phyloP scores from a whole-genome alignment of 2,113 vertebrate genomes.

The Notarius lentiginosus region DNA sequence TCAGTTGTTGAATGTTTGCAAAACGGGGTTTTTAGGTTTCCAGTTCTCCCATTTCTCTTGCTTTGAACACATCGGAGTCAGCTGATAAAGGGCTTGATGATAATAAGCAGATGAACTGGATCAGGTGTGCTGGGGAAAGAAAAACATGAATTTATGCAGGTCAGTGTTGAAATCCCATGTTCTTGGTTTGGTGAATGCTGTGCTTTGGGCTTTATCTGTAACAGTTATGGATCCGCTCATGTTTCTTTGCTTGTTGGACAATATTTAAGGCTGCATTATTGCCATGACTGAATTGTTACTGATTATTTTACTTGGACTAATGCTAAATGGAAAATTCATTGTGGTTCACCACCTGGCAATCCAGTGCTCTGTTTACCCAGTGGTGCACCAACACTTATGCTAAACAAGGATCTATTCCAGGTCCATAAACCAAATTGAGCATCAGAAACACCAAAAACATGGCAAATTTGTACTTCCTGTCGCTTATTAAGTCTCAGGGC shows the following conservation, averaged over 20 bases:
- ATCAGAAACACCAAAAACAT: neutral
- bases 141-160: neutral
- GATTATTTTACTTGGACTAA: neutral
- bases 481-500: neutral
- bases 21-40: neutral
- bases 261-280: neutral
- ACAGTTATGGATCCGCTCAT: neutral
- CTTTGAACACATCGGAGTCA: neutral
- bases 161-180: neutral
- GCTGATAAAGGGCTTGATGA: neutral
- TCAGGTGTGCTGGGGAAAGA: neutral
- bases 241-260: neutral
- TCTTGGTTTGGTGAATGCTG: neutral
- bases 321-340: neutral
- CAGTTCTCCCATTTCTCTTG: neutral
- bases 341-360: conserved; percentile 2
- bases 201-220: neutral
- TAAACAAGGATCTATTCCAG: neutral
- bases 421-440: neutral
- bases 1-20: neutral
- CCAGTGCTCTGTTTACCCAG: neutral
- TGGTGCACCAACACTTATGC: neutral
- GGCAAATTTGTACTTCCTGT: neutral
- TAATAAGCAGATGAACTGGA: neutral
- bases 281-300: neutral